Evolutionary conservation across 1,140 invertebrate species (phyloP), one percentile per base, ranked within the genome.

Genomic region (Scaptomyza pallida): DNA sequence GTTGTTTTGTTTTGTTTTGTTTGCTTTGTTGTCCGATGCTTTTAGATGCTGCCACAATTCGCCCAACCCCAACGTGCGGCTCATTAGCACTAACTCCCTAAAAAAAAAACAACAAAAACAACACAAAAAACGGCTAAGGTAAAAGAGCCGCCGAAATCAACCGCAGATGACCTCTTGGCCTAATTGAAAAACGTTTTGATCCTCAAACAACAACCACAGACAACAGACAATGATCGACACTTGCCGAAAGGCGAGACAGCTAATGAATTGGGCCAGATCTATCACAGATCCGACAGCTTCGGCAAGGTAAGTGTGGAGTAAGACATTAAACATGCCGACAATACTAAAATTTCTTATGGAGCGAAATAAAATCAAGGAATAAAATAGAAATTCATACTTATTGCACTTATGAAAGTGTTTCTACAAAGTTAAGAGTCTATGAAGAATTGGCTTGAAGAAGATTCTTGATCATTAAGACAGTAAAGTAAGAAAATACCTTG

Each of bases 121-220:
- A 21, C 19, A 21, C 19, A 21, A 21, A 21, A 21, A n/a, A 26
- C 23, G 5, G 23, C 23, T 4, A 4, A 26, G 23, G 23, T 26
- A 26, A 26, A 6, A 5, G 23, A 26, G 23, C 23, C 23, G 23
- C 23, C 23, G 23, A 26, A 26, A 26, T 26, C 43, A 61, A 60
- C 56, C 64, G 8, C 67, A 63, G 4, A 35, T 64, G 67, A 70
- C 67, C 67, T 64, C 60, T 70, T 64, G 67, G 16, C 67, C 60
- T 12, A 70, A 55, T 70, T 70, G 44, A 62, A 70, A n/a, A 56
- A 51, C 67, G 26, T 41, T 62, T 69, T 47, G 48, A 48, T 41
- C 19, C 44, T 44, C n/a, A 15, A 45, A 6, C n/a, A n/a, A n/a
- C n/a, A n/a, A n/a, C n/a, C n/a, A n/a, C n/a, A n/a, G n/a, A n/a